Conservation (phyloP, 2,888 invertebrate genomes). For the Athalia rosae region DNA sequence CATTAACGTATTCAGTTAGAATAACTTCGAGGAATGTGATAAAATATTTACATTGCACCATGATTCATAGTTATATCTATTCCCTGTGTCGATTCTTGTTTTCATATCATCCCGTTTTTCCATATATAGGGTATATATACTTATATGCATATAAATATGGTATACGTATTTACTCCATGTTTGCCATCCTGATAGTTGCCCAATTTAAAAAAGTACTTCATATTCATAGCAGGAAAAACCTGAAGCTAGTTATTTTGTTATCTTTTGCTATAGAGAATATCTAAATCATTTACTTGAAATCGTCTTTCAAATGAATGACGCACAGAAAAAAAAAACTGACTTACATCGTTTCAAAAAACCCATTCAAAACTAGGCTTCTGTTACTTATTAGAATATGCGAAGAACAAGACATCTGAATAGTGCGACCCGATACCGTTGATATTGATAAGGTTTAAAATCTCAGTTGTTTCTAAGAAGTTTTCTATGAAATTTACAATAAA, state of each 20-base stretch:
- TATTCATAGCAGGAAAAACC: background rate
- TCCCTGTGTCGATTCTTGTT: constrained; percentile 27
- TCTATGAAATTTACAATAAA: background rate
- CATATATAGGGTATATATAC: constrained; percentile 8
- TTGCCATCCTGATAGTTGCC: constrained; percentile 2
- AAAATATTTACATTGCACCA: constrained; percentile 32
- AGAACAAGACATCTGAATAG: background rate
- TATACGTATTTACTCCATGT: background rate
- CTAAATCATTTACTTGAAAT: constrained; percentile 11
- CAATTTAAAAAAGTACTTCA: constrained; percentile 13
- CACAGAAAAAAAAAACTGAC: constrained; percentile 15
- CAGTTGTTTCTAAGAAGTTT: constrained; percentile 19
- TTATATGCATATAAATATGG: background rate
- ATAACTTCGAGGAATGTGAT: constrained; percentile 36
- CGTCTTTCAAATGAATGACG: constrained; percentile 31
- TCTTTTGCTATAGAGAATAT: constrained; percentile 13
- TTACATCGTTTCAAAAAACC: background rate
- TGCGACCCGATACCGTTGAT: background rate
- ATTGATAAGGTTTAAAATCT: constrained; percentile 8
- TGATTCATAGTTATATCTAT: constrained; percentile 4
- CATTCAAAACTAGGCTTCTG: constrained; percentile 11
- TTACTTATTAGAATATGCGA: constrained; percentile 16
- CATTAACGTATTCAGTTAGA: constrained; percentile 30
- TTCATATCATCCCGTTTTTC: background rate
- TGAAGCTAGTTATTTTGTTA: background rate